phyloP scores from a whole-genome alignment of 2,888 invertebrate genomes.

The Pyrrhia umbra region DNA sequence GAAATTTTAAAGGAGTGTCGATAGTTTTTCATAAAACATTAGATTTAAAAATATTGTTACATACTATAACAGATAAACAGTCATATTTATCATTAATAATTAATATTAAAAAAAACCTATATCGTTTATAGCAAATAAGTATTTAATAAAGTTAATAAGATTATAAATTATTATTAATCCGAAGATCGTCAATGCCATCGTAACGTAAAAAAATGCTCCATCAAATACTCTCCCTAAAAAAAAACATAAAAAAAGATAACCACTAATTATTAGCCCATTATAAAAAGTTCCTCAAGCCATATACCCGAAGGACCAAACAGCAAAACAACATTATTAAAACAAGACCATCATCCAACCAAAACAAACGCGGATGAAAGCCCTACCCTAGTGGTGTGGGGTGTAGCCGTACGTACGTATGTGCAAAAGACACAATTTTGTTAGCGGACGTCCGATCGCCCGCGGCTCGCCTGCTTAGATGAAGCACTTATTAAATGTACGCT shows the following conservation, averaged over 20 bases:
- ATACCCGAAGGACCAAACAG: background rate
- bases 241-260: background rate
- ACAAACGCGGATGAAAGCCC: conserved; percentile 15
- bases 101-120: too few species aligned
- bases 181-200: too few species aligned
- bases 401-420: conserved; percentile 53
- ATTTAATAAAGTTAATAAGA: too few species aligned
- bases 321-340: conserved; percentile 43
- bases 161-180: too few species aligned
- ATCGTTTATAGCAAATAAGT: too few species aligned
- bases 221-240: background rate
- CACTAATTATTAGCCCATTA: background rate
- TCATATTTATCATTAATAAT: too few species aligned
- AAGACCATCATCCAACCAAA: conserved; percentile 13
- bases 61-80: too few species aligned
- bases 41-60: too few species aligned
- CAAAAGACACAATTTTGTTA: conserved; percentile 73
- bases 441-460: conserved; percentile 69
- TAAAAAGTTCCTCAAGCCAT: background rate
- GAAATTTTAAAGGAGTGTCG: too few species aligned
- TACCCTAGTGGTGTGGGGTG: background rate
- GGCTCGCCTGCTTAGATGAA: conserved; percentile 67
- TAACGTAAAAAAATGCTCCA: too few species aligned
- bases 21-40: too few species aligned
- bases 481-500: conserved; percentile 66